These are phyloP conservation scores for Patiria miniata DNA, from an alignment of 35 echinoderm and acorn worm species.

Conservation along the genomic window DNA sequence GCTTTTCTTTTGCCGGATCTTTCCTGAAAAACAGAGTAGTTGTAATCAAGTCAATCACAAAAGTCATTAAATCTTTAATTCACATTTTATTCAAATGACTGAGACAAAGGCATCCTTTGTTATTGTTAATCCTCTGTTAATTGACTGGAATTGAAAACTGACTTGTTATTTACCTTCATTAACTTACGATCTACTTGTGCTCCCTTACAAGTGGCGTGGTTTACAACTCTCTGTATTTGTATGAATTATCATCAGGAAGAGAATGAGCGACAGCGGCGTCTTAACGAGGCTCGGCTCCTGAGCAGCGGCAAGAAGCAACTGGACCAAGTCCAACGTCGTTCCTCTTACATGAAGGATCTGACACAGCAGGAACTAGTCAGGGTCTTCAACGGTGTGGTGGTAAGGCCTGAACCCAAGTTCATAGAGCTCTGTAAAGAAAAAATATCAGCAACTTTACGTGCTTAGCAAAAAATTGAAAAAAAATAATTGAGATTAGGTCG, in stretches of 20 bases:
- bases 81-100: too few relatives aligned
- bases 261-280: slow-evolving; percentile 59
- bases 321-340: slow-evolving; percentile 14
- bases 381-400: slow-evolving; percentile 66
- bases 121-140: too few relatives aligned
- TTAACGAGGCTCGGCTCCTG: slow-evolving; percentile 42
- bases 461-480: too few relatives aligned
- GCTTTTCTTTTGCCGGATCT: too few relatives aligned
- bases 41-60: not conserved
- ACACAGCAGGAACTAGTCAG: slow-evolving; percentile 72
- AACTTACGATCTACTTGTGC: too few relatives aligned
- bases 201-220: too few relatives aligned
- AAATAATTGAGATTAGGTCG: too few relatives aligned
- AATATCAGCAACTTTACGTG: not conserved
- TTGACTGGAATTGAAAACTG: too few relatives aligned
- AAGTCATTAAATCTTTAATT: too few relatives aligned
- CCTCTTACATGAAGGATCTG: slow-evolving; percentile 47
- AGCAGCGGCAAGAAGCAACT: slow-evolving; percentile 40
- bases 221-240: not conserved
- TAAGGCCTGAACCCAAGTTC: not conserved
- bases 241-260: slow-evolving; percentile 62
- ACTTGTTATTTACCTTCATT: too few relatives aligned
- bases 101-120: too few relatives aligned
- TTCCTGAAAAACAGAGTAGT: too few relatives aligned
- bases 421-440: not conserved